Percentiles rank a stretch among this genome's conserved stretches.
Evolutionary conservation across 2,888 invertebrate genomes (phyloP).

Genomic region (Cheilosia vulpina): DNA sequence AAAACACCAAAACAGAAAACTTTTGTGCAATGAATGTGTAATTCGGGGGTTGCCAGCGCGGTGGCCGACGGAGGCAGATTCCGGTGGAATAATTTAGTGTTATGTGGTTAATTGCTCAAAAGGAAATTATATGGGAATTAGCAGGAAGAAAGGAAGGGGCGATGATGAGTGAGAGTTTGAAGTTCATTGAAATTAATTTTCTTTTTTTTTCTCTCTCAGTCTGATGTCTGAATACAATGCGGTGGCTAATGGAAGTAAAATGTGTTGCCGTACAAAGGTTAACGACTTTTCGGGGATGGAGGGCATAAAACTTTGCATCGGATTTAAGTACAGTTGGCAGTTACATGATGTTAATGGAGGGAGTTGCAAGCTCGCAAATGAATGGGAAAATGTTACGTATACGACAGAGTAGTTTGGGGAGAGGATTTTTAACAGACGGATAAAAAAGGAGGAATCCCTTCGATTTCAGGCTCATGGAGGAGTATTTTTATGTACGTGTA

Average conservation of each 20-base stretch:
- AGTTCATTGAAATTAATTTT: slow-evolving; percentile 42
- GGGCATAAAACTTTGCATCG: slow-evolving; percentile 31
- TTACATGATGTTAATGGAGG: slow-evolving; percentile 38
- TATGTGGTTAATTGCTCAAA: slow-evolving; percentile 67
- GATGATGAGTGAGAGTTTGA: slow-evolving; percentile 47
- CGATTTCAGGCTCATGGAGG: neutral
- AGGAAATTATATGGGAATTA: slow-evolving; percentile 65
- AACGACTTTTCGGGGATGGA: slow-evolving; percentile 45
- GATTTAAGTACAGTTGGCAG: slow-evolving; percentile 19
- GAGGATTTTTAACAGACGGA: neutral
- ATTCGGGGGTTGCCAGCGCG: slow-evolving; percentile 35
- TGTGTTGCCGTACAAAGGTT: slow-evolving; percentile 38
- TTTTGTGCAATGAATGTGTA: slow-evolving; percentile 67
- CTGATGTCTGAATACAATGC: neutral
- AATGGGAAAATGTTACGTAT: slow-evolving; percentile 36
- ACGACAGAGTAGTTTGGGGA: neutral
- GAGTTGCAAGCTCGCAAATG: slow-evolving; percentile 6
- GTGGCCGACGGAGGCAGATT: neutral
- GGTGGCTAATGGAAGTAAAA: slow-evolving; percentile 42
- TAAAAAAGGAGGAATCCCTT: too few relatives aligned
- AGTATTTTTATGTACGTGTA: too few relatives aligned
- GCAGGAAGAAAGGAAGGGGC: slow-evolving; percentile 24
- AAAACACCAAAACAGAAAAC: neutral
- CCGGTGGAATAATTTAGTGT: slow-evolving; percentile 65
- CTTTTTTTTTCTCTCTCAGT: neutral